These are phyloP conservation scores for Stenolophus ochropezus DNA, from an alignment of 2,888 invertebrate genomes.

Conservation along the genomic window DNA sequence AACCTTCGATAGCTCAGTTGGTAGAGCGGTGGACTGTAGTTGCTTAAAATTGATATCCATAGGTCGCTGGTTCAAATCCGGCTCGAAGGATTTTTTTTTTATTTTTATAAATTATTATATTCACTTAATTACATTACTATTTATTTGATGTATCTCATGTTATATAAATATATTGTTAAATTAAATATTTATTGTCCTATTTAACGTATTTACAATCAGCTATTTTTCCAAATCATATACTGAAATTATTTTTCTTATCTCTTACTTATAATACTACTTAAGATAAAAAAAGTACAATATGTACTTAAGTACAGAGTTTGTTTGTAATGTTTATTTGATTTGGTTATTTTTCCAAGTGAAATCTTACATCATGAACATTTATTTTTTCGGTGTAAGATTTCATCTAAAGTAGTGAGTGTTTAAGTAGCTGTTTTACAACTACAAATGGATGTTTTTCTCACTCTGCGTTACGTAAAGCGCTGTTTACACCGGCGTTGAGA, in stretches of 20 bases:
- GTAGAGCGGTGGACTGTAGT: slow-evolving; percentile 72
- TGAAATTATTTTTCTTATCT: too few relatives aligned
- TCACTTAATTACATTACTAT: not conserved
- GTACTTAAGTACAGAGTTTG: too few relatives aligned
- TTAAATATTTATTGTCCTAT: too few relatives aligned
- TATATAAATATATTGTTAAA: too few relatives aligned
- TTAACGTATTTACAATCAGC: too few relatives aligned
- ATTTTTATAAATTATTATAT: not conserved
- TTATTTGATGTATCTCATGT: too few relatives aligned
- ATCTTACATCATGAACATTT: not conserved
- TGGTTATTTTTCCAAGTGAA: not conserved
- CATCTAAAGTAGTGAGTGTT: slow-evolving; percentile 6
- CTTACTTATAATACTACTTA: too few relatives aligned
- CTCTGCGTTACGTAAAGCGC: slow-evolving; percentile 37
- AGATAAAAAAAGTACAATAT: too few relatives aligned
- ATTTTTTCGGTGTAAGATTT: not conserved
- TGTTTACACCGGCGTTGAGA: slow-evolving; percentile 15
- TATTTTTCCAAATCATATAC: too few relatives aligned
- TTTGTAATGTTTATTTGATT: too few relatives aligned
- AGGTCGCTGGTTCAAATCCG: slow-evolving; percentile 83
- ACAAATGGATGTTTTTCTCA: slow-evolving; percentile 23
- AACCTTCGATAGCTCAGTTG: slow-evolving; percentile 71
- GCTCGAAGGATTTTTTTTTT: slow-evolving; percentile 76
- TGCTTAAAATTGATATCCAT: slow-evolving; percentile 73
- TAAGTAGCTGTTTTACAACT: slow-evolving; percentile 33